Conservation (phyloP, 2,113 vertebrate genomes). For the Cisticola juncidis region DNA sequence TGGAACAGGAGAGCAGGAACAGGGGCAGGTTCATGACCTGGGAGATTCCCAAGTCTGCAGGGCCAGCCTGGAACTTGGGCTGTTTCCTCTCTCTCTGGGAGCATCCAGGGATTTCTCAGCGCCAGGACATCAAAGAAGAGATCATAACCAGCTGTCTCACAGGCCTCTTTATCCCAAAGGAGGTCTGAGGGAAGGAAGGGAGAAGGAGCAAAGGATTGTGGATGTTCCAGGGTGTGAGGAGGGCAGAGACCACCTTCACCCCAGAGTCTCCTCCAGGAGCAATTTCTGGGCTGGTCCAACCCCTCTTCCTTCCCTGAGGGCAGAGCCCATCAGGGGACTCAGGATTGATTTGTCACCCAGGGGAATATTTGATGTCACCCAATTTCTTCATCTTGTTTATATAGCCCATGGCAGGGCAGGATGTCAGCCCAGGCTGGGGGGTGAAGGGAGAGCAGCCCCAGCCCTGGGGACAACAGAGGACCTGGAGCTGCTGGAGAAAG, state of each 20-base stretch:
- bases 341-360: not conserved
- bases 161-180: not conserved
- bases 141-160: not conserved
- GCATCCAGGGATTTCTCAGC: not conserved
- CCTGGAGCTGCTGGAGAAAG: rapidly evolving
- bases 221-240: not conserved
- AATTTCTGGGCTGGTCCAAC: not conserved
- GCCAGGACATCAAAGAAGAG: constrained; percentile 1
- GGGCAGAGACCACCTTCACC: not conserved
- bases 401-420: not conserved
- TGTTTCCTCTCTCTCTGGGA: not conserved
- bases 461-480: rapidly evolving
- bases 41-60: not conserved
- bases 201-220: not conserved
- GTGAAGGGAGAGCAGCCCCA: not conserved
- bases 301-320: not conserved
- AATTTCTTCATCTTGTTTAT: not conserved
- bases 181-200: not conserved
- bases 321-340: not conserved
- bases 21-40: not conserved
- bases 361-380: not conserved
- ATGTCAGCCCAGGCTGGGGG: not conserved
- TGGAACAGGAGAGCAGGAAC: not conserved
- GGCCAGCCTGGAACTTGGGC: not conserved
- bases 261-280: not conserved